These are phyloP conservation scores for Drosophila sturtevanti DNA, from an alignment of 1,140 invertebrate species.

Conservation along the genomic window DNA sequence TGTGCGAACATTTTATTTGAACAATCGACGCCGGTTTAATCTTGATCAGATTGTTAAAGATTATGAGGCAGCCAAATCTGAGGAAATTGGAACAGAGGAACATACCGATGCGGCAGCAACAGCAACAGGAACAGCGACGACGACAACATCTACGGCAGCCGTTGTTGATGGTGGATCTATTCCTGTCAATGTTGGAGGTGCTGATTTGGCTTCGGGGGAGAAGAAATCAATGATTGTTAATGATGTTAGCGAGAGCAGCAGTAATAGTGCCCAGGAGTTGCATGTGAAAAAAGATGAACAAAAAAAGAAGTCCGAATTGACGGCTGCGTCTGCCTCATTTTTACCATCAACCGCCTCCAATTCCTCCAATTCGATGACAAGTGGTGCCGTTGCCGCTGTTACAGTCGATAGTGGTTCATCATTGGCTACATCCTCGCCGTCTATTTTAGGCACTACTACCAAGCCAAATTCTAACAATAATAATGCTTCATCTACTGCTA, in stretches of 20 bases:
- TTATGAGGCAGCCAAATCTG: conserved; percentile 86
- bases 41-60: conserved; percentile 94
- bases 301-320: conserved; percentile 48
- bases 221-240: conserved; percentile 3
- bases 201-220: background rate
- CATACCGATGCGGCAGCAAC: conserved; percentile 24
- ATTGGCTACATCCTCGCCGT: background rate
- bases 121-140: background rate
- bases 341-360: background rate
- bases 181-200: background rate
- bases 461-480: background rate
- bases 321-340: background rate
- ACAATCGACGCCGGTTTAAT: conserved; percentile 94
- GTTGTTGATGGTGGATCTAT: background rate
- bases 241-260: conserved; percentile 17
- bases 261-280: conserved; percentile 20
- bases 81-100: conserved; percentile 42
- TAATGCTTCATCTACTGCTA: background rate
- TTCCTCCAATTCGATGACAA: conserved; percentile 2
- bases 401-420: conserved; percentile 3
- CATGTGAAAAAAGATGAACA: conserved; percentile 48
- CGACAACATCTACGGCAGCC: background rate
- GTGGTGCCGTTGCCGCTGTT: background rate
- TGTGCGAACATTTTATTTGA: conserved; percentile 94
- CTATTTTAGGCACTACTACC: background rate